Evolutionary conservation across 2,888 invertebrate genomes (phyloP).

Genomic region (Sycophila texana): DNA sequence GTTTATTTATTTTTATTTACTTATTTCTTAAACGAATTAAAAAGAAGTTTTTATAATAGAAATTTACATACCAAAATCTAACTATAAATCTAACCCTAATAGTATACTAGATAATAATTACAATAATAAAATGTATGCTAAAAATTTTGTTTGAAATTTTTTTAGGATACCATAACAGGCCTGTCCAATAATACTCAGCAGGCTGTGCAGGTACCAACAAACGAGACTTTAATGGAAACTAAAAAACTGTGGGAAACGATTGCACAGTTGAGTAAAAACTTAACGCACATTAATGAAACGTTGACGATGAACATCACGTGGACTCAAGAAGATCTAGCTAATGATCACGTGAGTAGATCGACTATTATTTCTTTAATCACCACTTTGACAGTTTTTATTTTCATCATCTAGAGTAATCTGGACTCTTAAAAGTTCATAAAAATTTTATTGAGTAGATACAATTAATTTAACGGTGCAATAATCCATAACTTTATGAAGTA

Average conservation of each 20-base stretch:
- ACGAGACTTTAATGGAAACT: conserved; percentile 72
- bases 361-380: conserved; percentile 8
- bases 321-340: conserved; percentile 73
- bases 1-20: too few species aligned
- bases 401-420: too few species aligned
- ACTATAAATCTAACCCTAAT: not conserved
- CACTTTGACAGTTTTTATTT: not conserved
- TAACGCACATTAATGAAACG: conserved; percentile 74
- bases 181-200: conserved; percentile 69
- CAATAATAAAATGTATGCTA: not conserved
- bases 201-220: conserved; percentile 64
- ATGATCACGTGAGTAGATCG: conserved; percentile 74
- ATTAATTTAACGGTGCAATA: too few species aligned
- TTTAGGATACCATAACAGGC: conserved; percentile 68
- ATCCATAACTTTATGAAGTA: too few species aligned
- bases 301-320: conserved; percentile 74
- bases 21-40: too few species aligned
- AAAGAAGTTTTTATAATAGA: too few species aligned
- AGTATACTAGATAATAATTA: not conserved
- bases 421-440: too few species aligned
- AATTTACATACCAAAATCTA: too few species aligned
- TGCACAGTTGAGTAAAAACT: conserved; percentile 70
- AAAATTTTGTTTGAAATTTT: conserved; percentile 31
- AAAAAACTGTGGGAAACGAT: conserved; percentile 71
- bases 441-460: too few species aligned